These are phyloP conservation scores for Ptychoptera contaminata DNA, from an alignment of 2,888 invertebrate genomes.

Conservation along the genomic window DNA sequence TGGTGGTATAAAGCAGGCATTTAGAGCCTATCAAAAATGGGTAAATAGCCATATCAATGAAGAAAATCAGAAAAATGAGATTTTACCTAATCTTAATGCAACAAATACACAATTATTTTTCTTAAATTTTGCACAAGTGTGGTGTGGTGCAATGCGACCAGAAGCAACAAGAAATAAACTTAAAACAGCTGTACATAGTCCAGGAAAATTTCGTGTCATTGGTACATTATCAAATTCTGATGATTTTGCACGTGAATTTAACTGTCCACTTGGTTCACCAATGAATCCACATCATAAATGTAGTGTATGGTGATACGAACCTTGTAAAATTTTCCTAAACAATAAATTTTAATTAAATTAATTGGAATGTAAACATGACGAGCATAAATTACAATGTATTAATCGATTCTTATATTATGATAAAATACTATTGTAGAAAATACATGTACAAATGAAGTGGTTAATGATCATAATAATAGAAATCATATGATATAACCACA, in stretches of 20 bases:
- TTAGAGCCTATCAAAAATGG: slow-evolving; percentile 71
- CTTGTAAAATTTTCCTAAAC: not conserved
- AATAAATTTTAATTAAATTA: too few species aligned
- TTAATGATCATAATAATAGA: too few species aligned
- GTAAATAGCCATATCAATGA: slow-evolving; percentile 41
- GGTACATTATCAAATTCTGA: slow-evolving; percentile 62
- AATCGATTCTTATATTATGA: too few species aligned
- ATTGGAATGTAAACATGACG: too few species aligned
- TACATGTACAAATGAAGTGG: too few species aligned
- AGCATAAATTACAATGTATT: too few species aligned
- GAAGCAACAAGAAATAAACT: slow-evolving; percentile 66
- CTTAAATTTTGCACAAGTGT: slow-evolving; percentile 76
- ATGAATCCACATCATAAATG: slow-evolving; percentile 71
- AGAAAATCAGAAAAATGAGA: slow-evolving; percentile 32
- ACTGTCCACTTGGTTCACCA: slow-evolving; percentile 51
- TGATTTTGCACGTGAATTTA: slow-evolving; percentile 58
- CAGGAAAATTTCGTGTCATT: slow-evolving; percentile 64
- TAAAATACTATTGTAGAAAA: too few species aligned
- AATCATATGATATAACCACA: too few species aligned
- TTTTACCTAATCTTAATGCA: slow-evolving; percentile 55
- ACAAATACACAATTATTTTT: slow-evolving; percentile 75
- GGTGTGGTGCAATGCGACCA: slow-evolving; percentile 69
- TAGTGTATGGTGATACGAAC: slow-evolving; percentile 46
- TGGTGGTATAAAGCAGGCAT: slow-evolving; percentile 87
- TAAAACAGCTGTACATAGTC: slow-evolving; percentile 71